Evolutionary conservation across 2,797 vertebrate genomes (phyloP).

Genomic region (Notolepis coatsorum): DNA sequence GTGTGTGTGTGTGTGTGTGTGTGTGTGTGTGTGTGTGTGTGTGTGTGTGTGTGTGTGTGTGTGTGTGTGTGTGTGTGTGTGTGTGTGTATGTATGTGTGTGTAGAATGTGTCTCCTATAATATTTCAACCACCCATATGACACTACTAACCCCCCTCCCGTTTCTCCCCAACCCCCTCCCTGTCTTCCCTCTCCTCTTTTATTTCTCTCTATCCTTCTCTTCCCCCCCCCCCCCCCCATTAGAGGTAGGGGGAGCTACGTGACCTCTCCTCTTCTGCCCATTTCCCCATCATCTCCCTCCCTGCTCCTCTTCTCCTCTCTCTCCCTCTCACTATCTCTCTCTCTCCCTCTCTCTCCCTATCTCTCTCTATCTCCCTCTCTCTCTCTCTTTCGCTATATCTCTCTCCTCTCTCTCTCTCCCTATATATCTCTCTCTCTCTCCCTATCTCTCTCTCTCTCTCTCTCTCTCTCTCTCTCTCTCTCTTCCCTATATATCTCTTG

Average conservation of each 20-base stretch:
- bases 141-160: not conserved
- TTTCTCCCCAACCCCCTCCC: not conserved
- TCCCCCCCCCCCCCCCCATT: not conserved
- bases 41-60: not conserved
- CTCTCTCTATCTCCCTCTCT: no score
- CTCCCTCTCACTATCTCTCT: no score
- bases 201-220: not conserved
- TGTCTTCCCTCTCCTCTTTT: not conserved
- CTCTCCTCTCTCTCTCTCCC: no score
- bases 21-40: not conserved
- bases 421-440: no score
- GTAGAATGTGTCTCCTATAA: not conserved
- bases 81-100: not conserved
- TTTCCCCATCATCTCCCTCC: no score
- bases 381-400: no score
- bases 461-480: no score
- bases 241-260: not conserved
- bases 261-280: no score
- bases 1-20: not conserved
- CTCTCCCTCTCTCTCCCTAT: no score
- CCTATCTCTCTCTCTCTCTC: no score
- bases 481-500: no score
- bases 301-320: slow-evolving; percentile 2
- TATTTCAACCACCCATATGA: no score
- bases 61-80: not conserved